These are phyloP conservation scores for Drosophila orosa DNA, from an alignment of 1,140 invertebrate species.

Conservation along the genomic window DNA sequence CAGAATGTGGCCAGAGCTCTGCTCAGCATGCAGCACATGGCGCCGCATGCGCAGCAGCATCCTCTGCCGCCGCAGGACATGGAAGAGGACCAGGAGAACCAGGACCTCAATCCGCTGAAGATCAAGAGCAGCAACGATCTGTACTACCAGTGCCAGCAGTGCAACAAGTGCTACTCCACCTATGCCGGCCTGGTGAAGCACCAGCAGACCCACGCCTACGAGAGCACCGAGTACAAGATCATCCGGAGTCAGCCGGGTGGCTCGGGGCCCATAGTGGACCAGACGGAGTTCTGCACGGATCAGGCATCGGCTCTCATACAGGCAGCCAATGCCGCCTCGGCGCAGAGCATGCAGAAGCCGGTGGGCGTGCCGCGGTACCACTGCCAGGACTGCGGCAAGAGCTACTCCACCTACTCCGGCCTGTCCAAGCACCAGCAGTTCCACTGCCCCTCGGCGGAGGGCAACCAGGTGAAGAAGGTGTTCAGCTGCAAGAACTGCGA, in stretches of 20 bases:
- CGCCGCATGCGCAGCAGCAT: conserved; percentile 27
- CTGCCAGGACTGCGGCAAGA: conserved; percentile 96
- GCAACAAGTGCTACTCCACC: conserved; percentile 97
- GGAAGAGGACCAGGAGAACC: conserved; percentile 53
- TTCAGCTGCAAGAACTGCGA: conserved; percentile 98
- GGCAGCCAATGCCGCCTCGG: conserved; percentile 71
- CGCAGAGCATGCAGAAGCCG: conserved; percentile 79
- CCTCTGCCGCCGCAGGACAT: conserved; percentile 26
- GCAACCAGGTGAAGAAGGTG: conserved; percentile 93
- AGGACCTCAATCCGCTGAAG: conserved; percentile 59
- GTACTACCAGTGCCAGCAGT: conserved; percentile 85
- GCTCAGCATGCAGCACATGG: conserved; percentile 74
- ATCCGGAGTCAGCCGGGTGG: conserved; percentile 73
- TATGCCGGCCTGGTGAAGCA: conserved; percentile 97
- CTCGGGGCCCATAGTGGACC: conserved; percentile 59
- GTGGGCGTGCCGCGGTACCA: conserved; percentile 89
- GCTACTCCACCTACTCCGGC: conserved; percentile 98
- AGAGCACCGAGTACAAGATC: conserved; percentile 82
- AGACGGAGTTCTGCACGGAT: conserved; percentile 78
- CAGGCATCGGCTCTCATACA: conserved; percentile 76
- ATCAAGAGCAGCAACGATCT: conserved; percentile 79
- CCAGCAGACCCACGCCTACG: conserved; percentile 96
- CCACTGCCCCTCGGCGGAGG: conserved; percentile 94
- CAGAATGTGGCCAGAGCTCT: conserved; percentile 78
- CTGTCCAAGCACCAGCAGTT: conserved; percentile 98